Base-by-base conservation (phyloP, 2,888 invertebrate genomes). In the Erpobdella octoculata region DNA sequence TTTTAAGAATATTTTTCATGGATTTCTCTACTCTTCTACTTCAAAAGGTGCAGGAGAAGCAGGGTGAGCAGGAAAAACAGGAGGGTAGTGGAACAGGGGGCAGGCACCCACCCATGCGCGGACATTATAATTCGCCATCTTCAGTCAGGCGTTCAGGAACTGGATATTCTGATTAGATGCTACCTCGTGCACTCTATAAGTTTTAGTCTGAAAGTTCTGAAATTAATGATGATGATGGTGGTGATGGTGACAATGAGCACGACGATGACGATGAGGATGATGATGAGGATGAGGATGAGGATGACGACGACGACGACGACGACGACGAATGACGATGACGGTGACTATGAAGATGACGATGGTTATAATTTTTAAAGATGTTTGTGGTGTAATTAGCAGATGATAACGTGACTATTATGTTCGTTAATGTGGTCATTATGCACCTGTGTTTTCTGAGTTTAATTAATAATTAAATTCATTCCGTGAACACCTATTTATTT, bases 111-210 rank as follows among this genome's bases (percentile, higher is more conserved):
- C 21, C 28, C 8, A 67, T 46, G 37, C 46, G 41, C 46, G 33
- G 46, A 53, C 53, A 53, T 53, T 53, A 53, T 53, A 53, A 53
- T 53, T 53, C 53, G 18, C 12, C 4, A 28, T 53, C 53, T 53
- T 28, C 21, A 53, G 53, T 53, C 53, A 53, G 21, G 53, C 53
- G n/a, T 53, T 21, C 8, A 8, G 28, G 53, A 53, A 53, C 53
- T 53, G 53, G 53, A 53, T 25, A 53, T 53, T 28, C 53, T 53
- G 53, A 53, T 53, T 53, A 53, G 53, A 53, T n/a, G n/a, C n/a
- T n/a, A n/a, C n/a, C n/a, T n/a, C n/a, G 53, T 53, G 8, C 53
- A 28, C 28, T 53, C 21, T 53, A 28, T n/a, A 28, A 53, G 28
- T 6, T 53, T 53, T 53, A 8, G 6, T 53, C 8, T 21, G 46